These are phyloP conservation scores for Lithophane semibrunnea DNA, from an alignment of 2,888 invertebrate genomes.

Conservation along the genomic window DNA sequence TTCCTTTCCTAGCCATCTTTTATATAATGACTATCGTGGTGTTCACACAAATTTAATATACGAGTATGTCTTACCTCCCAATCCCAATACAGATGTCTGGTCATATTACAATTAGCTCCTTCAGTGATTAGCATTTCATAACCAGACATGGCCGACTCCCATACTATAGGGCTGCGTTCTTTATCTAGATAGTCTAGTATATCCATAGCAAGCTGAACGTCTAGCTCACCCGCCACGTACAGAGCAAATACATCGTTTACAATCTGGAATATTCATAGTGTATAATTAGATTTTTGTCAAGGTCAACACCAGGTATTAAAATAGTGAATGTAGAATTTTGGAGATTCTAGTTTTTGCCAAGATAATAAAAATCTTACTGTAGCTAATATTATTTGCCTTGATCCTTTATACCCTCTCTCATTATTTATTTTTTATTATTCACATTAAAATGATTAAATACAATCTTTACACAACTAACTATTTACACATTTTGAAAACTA, in stretches of 20 bases:
- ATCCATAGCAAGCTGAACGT: constrained; percentile 74
- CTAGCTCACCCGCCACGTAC: constrained; percentile 81
- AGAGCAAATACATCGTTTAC: constrained; percentile 86
- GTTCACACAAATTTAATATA: neutral
- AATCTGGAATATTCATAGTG: constrained; percentile 75
- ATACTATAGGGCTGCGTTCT: constrained; percentile 80
- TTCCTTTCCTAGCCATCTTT: neutral
- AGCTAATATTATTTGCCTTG: neutral
- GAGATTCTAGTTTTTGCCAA: neutral
- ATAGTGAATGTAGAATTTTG: neutral
- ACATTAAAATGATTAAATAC: no score
- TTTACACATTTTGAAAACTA: no score
- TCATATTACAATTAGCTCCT: constrained; percentile 77
- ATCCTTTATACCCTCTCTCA: neutral
- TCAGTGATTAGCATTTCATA: constrained; percentile 79
- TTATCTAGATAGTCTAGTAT: constrained; percentile 80
- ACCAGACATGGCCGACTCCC: constrained; percentile 81
- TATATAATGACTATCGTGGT: neutral
- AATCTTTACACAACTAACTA: no score
- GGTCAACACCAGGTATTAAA: neutral
- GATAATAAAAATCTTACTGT: neutral
- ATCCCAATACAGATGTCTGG: constrained; percentile 78
- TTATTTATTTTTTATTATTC: neutral
- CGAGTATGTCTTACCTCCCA: constrained; percentile 81
- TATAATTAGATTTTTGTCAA: constrained; percentile 23